phyloP scores from a whole-genome alignment of 2,113 vertebrate species.

The Sorex fumeus region DNA sequence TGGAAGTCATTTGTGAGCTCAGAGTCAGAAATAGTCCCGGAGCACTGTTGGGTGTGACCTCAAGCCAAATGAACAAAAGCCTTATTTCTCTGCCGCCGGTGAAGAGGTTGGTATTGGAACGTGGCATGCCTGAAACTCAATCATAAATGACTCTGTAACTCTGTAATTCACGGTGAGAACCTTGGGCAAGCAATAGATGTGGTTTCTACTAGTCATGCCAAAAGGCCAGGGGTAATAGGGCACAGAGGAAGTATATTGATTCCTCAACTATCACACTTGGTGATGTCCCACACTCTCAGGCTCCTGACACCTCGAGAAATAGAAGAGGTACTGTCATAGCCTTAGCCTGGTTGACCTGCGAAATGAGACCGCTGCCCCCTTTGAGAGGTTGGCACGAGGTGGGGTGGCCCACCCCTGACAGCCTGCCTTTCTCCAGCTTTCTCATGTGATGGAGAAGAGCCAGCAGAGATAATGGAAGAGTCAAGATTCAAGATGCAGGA shows the following conservation, averaged over 20 bases:
- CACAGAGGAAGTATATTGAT: background rate
- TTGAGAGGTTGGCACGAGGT: background rate
- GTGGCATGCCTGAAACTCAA: too few species aligned
- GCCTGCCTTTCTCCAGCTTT: background rate
- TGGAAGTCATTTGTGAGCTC: too few species aligned
- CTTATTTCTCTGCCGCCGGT: too few species aligned
- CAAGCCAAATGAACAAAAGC: too few species aligned
- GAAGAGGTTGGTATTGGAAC: too few species aligned
- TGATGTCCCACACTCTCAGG: background rate
- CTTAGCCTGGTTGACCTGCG: background rate
- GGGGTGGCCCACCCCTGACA: background rate
- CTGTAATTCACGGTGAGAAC: background rate
- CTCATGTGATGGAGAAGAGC: constrained; percentile 24
- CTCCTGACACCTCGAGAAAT: background rate
- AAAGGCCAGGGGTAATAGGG: background rate
- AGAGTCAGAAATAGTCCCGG: too few species aligned
- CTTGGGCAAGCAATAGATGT: background rate
- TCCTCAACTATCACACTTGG: background rate
- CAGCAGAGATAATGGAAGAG: background rate
- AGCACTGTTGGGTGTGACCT: too few species aligned
- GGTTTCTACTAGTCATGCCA: background rate
- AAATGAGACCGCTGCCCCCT: background rate
- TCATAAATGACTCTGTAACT: too few species aligned
- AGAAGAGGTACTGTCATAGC: background rate
- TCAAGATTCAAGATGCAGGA: background rate